A percentile compares a stretch with the other conserved stretches of the same genome.
phyloP scores from a whole-genome alignment of 2,113 vertebrate species.

The Euleptes europaea region DNA sequence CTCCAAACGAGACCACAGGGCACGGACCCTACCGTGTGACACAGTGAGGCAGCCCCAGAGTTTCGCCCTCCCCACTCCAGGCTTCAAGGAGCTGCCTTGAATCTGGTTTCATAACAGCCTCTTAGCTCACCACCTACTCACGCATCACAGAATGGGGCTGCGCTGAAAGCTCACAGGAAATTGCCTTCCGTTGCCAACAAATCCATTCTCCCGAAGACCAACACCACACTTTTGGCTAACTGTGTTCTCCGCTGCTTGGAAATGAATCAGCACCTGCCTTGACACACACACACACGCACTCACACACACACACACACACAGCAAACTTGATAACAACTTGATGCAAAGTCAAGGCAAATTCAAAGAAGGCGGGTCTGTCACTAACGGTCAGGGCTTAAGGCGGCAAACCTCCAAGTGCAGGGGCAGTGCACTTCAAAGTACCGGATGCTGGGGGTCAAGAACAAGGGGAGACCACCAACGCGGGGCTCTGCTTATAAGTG shows the following conservation, averaged over 20 bases:
- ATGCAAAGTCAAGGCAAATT: background rate
- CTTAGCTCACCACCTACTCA: constrained; percentile 78
- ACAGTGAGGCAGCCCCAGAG: constrained; percentile 59
- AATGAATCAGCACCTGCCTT: constrained; percentile 67
- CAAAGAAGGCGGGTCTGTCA: background rate
- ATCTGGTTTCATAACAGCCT: constrained; percentile 69
- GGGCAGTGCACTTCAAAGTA: background rate
- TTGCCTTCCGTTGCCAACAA: constrained; percentile 61
- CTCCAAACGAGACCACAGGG: constrained; percentile 21
- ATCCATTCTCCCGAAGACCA: constrained; percentile 69
- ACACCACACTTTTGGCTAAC: constrained; percentile 36
- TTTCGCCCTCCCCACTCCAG: constrained; percentile 59
- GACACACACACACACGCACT: background rate
- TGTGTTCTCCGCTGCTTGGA: constrained; percentile 49
- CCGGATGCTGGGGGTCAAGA: background rate
- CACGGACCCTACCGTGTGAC: background rate
- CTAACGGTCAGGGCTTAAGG: background rate
- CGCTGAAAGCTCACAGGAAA: constrained; percentile 68
- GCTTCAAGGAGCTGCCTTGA: constrained; percentile 64
- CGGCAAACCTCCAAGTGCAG: background rate
- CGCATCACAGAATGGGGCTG: constrained; percentile 63
- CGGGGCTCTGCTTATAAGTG: background rate
- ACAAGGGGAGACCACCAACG: background rate
- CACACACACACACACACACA: background rate
- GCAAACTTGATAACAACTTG: background rate